Base-by-base conservation (phyloP, 2,888 invertebrate species). In the Griposia aprilina region DNA sequence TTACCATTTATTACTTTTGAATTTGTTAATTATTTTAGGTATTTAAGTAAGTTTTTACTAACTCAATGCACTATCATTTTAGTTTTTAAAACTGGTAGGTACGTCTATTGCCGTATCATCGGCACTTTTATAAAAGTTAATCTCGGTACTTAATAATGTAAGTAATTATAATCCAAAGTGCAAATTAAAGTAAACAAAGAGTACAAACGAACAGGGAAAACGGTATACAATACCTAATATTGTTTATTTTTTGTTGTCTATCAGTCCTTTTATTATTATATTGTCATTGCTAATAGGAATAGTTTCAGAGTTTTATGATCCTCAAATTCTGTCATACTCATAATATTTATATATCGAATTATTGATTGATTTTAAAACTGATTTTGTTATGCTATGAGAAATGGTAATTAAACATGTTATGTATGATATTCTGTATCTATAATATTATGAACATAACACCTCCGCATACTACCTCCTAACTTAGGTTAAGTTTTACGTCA, bases 391-490 rank as follows among this genome's bases (percentile, higher is more conserved):
- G 36, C 17, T n/a, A 45, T 69, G 15, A 30, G 20, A 45, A 69
- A 20, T 36, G 30, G 59, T 36, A 67, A 8, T 70, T 11, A 17
- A 30, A 62, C 8, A 45, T 77, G 30, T 62, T 52, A 59, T 55
- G 20, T 36, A 50, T 5, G 4, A 59, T 73, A 60, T 60, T 69
- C 23, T 52, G 13, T 59, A 30, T 66, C 23, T 52, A 41, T 66
- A 26, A 41, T 80, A 77, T 77, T 77, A 76, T 69, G 2, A 77
- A 71, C 45, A 45, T 59, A 76, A 65, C 52, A 71, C 68, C 68
- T 71, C 63, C 36, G 59, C 45, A n/a, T 36, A 60, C 88, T 89
- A 88, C 89, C 87, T 89, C 87, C 87, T 36, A 1, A 85, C 11
- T 26, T 81, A 81, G 23, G 41, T 70, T 87, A 85, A 73, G 65